phyloP scores from a whole-genome alignment of 2,888 invertebrate species.

The Phengaris arion region DNA sequence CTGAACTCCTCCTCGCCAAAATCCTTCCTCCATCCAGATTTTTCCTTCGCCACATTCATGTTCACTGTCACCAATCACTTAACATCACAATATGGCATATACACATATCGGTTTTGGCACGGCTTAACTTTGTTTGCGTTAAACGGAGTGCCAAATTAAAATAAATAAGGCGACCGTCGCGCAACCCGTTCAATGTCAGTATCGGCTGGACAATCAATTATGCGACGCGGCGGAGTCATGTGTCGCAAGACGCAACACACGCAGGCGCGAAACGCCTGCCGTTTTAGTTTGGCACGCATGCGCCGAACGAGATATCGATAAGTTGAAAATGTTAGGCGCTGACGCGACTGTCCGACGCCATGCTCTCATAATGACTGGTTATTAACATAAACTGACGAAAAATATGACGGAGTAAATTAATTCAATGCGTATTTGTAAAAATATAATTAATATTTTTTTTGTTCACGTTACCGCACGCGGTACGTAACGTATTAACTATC shows the following conservation, averaged over 20 bases:
- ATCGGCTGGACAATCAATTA: slow-evolving; percentile 76
- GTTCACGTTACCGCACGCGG: neutral
- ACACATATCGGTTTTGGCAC: slow-evolving; percentile 51
- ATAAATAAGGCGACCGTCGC: slow-evolving; percentile 61
- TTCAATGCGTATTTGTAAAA: neutral
- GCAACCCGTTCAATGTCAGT: slow-evolving; percentile 70
- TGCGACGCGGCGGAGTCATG: slow-evolving; percentile 68
- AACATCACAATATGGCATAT: slow-evolving; percentile 52
- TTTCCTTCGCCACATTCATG: slow-evolving; percentile 67
- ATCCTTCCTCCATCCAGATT: slow-evolving; percentile 54
- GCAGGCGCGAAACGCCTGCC: slow-evolving; percentile 56
- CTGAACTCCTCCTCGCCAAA: slow-evolving; percentile 62
- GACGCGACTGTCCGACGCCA: slow-evolving; percentile 61
- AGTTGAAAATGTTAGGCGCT: slow-evolving; percentile 53
- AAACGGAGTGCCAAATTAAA: slow-evolving; percentile 62
- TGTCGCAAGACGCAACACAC: slow-evolving; percentile 58
- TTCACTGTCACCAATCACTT: slow-evolving; percentile 48
- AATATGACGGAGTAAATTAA: neutral
- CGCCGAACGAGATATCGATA: slow-evolving; percentile 48
- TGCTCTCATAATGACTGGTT: slow-evolving; percentile 35
- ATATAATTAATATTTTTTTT: neutral
- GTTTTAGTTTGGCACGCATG: slow-evolving; percentile 54
- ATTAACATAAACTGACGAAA: neutral
- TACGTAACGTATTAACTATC: neutral
- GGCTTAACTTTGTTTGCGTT: slow-evolving; percentile 40